Base-by-base conservation (phyloP, 2,797 vertebrate species). In the Graptemys geographica region DNA sequence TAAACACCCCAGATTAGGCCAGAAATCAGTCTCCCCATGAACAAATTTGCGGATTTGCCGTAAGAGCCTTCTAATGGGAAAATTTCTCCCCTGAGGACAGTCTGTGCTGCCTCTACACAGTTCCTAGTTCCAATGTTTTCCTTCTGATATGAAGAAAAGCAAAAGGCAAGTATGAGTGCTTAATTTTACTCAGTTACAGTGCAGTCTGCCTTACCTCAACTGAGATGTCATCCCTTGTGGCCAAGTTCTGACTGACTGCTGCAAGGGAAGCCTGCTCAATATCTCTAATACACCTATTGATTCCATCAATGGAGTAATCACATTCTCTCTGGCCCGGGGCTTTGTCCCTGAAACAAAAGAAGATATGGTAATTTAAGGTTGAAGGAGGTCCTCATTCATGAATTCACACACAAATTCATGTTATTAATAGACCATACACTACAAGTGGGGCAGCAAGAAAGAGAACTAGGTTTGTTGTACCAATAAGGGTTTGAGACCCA, bases 251-350 rank as follows among this genome's bases (percentile, higher is more conserved):
- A 92, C 99, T 99, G 92, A 99, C 98, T 0, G 99, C 99, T 0
- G 99, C 99, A 1, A 99, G 98, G 0, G 99, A 99, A 27, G 99
- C 99, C 97, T 99, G 99, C 96, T 99, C 99, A 6, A 99, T 99
- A 98, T 99, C 99, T 92, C 99, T 98, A 98, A 99, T 99, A 97
- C 99, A 99, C 79, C 98, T 98, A 98, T 99, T 99, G 98, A 99
- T 99, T 94, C 99, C 99, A 96, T 99, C 99, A 15, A 99, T 99
- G 93, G 99, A 99, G 95, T 98, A 98, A 97, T 99, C 99, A 78
- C 99, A 99, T 92, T 99, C 99, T 51, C 99, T 98, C 98, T 99
- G 99, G 78, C 99, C 99, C 0, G 99, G 99, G 47, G 99, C 99
- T 97, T 99, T 99, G 98, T 99, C 99, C 98, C 99, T 99, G 81